Base-by-base conservation (phyloP, 2,888 invertebrate genomes). In the Helicoverpa assulta region DNA sequence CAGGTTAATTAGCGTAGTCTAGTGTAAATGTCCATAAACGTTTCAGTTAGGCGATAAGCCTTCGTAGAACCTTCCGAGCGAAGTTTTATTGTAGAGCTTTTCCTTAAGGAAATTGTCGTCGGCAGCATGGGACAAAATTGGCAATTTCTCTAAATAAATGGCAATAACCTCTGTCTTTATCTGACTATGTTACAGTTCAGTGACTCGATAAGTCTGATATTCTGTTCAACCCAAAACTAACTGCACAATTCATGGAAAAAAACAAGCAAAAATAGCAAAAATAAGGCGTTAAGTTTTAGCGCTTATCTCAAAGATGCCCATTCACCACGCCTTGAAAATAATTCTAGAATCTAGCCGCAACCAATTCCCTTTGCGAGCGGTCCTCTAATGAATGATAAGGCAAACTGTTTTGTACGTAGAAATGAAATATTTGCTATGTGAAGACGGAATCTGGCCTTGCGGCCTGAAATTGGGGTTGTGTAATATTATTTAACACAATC, bases 321-420 rank as follows among this genome's bases (percentile, higher is more conserved):
- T 63, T 67, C 74, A 67, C 51, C 50, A 71, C 73, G 40, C 52
- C 62, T 53, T 72, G 58, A 67, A 75, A 73, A 61, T 51, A 57
- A 71, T 58, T 57, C 29, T 67, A 78, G 51, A 37, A 2, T 63
- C 71, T 54, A 53, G 56, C 26, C 33, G 29, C 62, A 52, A 56
- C 33, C 14, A 60, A 63, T 73, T 67, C 74, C 56, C 52, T 56
- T 51, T 53, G 66, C 53, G 78, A 67, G 54, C 43, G 57, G 43
- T 64, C 14, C 10, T 64, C 37, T 51, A 75, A 63, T 76, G 51
- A 76, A 76, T 78, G 68, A 73, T 74, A 73, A 73, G 63, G 53
- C 74, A 61, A 73, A 68, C 18, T 57, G 56, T 60, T 57, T 73
- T 73, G 56, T 43, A 57, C 52, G 51, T 26, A 51, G 19, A 73